Evolutionary conservation across 2,113 vertebrate genomes (phyloP).

Genomic region (Numida meleagris): DNA sequence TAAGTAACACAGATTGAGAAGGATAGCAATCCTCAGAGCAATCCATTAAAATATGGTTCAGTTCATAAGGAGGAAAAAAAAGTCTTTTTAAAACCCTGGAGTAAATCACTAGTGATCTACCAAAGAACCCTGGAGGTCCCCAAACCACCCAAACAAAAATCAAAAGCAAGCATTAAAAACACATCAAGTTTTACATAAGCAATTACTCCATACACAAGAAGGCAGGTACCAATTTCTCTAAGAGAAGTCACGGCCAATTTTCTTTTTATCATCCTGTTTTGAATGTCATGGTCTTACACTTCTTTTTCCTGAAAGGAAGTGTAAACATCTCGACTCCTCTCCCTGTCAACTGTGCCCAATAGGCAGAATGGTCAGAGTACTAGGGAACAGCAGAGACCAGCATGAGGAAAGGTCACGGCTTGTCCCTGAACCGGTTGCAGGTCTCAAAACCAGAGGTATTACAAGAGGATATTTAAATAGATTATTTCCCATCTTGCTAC

Average conservation of each 20-base stretch:
- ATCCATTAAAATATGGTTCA: neutral
- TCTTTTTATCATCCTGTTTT: neutral
- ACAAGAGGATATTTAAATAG: neutral
- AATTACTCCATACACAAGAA: neutral
- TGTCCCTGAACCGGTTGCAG: neutral
- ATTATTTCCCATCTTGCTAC: neutral
- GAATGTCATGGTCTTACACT: neutral
- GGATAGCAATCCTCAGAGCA: neutral
- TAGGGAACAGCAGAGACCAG: neutral
- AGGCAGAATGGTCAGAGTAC: neutral
- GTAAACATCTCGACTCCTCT: neutral
- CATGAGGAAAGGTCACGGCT: neutral
- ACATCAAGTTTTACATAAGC: neutral
- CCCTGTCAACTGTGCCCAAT: neutral
- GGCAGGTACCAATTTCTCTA: neutral
- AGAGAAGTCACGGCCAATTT: neutral
- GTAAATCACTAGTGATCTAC: slow-evolving; percentile 1
- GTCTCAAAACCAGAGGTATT: neutral
- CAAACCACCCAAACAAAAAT: neutral
- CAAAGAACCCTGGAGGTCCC: neutral
- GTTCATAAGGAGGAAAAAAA: neutral
- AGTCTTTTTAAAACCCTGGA: neutral
- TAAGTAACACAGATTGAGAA: slow-evolving; percentile 19
- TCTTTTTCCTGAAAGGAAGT: neutral
- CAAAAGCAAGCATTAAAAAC: neutral